phyloP scores from a whole-genome alignment of 2,888 invertebrate genomes.

The Geotrupes spiniger region DNA sequence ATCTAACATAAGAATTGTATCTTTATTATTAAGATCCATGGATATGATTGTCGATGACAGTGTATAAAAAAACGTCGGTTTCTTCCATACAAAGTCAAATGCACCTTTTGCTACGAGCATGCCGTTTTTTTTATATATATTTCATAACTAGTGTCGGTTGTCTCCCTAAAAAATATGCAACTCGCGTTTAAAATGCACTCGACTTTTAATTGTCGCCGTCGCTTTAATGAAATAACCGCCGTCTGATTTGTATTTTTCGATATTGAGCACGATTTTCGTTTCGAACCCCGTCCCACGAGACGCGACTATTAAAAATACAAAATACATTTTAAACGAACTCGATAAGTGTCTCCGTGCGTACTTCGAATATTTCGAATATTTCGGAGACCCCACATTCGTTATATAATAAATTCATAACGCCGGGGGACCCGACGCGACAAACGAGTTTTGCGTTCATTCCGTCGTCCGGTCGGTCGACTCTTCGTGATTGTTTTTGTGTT shows the following conservation, averaged over 20 bases:
- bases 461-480: conserved; percentile 13
- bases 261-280: too few relatives aligned
- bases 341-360: conserved; percentile 8
- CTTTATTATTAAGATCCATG: conserved; percentile 33
- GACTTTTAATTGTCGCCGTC: not conserved
- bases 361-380: conserved; percentile 17
- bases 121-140: conserved; percentile 25
- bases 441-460: conserved; percentile 20
- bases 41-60: conserved; percentile 49
- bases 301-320: not conserved
- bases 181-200: too few relatives aligned
- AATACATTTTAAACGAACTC: conserved; percentile 2
- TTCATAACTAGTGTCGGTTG: not conserved
- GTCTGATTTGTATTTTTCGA: too few relatives aligned
- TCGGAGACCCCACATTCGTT: conserved; percentile 30
- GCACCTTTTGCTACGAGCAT: conserved; percentile 40
- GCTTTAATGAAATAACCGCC: not conserved
- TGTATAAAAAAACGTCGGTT: conserved; percentile 38
- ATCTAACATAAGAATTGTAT: conserved; percentile 47
- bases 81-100: conserved; percentile 45
- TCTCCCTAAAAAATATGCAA: conserved; percentile 1
- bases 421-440: conserved; percentile 28
- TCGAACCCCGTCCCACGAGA: too few relatives aligned
- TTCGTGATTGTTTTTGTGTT: conserved; percentile 32
- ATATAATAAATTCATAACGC: conserved; percentile 30